These are phyloP conservation scores for Notodonta dromedarius DNA, from an alignment of 2,888 invertebrate genomes.

Conservation along the genomic window DNA sequence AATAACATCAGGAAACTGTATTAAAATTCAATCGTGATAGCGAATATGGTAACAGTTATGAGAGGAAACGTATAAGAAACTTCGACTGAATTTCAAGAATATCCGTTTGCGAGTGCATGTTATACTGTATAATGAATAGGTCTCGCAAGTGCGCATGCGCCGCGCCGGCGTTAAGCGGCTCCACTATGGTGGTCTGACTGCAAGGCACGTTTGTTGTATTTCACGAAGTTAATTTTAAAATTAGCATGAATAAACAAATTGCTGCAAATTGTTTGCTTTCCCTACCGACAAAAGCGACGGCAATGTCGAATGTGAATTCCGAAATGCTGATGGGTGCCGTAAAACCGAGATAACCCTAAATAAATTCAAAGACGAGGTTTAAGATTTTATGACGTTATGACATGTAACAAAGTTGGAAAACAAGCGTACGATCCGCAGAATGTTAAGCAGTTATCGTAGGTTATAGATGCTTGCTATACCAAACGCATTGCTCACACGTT, in stretches of 20 bases:
- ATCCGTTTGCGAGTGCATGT: slow-evolving; percentile 32
- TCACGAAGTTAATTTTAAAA: slow-evolving; percentile 81
- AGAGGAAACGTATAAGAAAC: slow-evolving; percentile 10
- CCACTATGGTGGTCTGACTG: slow-evolving; percentile 72
- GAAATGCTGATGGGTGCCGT: slow-evolving; percentile 16
- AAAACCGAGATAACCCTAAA: slow-evolving; percentile 7
- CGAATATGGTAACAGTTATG: slow-evolving; percentile 6
- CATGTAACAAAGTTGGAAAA: no score
- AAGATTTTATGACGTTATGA: slow-evolving; percentile 5
- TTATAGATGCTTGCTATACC: no score
- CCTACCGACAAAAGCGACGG: slow-evolving; percentile 54
- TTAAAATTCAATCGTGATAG: slow-evolving; percentile 8
- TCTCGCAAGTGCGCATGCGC: slow-evolving; percentile 43
- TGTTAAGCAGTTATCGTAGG: no score
- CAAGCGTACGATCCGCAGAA: no score
- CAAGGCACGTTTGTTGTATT: slow-evolving; percentile 78
- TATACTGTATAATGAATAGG: slow-evolving; percentile 36
- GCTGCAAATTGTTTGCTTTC: slow-evolving; percentile 64
- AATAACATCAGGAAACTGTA: slow-evolving; percentile 2
- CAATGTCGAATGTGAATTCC: slow-evolving; percentile 45
- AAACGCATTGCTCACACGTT: no score
- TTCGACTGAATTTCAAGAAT: slow-evolving; percentile 26
- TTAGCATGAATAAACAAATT: slow-evolving; percentile 78
- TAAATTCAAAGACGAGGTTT: slow-evolving; percentile 10
- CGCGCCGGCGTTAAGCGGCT: slow-evolving; percentile 42